Evolutionary conservation across 2,113 vertebrate genomes (phyloP), one percentile per base, ranked within the genome.

Genomic region (Petrocephalus microphthalmus): DNA sequence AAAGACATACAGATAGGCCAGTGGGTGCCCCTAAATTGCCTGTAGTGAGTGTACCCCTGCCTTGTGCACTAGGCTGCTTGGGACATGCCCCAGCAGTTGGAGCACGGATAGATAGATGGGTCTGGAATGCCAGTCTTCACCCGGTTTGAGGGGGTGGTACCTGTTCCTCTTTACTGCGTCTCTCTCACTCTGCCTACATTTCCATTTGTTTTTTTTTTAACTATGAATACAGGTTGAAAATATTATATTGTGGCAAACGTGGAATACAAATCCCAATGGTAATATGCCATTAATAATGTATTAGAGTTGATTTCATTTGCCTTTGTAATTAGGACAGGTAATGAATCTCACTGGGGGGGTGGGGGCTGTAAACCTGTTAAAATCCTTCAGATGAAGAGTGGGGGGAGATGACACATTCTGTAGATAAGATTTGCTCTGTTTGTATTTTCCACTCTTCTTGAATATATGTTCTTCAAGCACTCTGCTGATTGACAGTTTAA

Each of bases 301-400:
- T 95, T 89, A 88, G 85, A 92, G 93, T 92, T 96, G 95, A 96
- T 96, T 96, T 96, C 93, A 96, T 96, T 96, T 95, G 94, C 95
- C 94, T 95, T 96, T 94, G 95, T 95, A 95, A 96, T 95, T 94
- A 96, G 93, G 87, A 87, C 93, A 95, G 95, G 94, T 95, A 95
- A 96, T 94, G 94, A 95, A 94, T 94, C 92, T 93, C 94, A 93
- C 94, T 93, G 92, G 93, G 94, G 91, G 92, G 85, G 94, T 91
- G 92, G 86, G 89, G 90, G 60, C 54, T 90, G 90, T 92, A 92
- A 92, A 94, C 93, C 92, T 91, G 91, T 93, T 91, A 91, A 92
- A 93, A 86, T 91, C 88, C 17, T 17, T 84, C 53, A 84, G 84
- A 29, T 25, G 85, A 67, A 15, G 82, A 53, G 52, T 82, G 88